Base-by-base conservation (phyloP, 2,113 vertebrate species). In the Cathartes aura region DNA sequence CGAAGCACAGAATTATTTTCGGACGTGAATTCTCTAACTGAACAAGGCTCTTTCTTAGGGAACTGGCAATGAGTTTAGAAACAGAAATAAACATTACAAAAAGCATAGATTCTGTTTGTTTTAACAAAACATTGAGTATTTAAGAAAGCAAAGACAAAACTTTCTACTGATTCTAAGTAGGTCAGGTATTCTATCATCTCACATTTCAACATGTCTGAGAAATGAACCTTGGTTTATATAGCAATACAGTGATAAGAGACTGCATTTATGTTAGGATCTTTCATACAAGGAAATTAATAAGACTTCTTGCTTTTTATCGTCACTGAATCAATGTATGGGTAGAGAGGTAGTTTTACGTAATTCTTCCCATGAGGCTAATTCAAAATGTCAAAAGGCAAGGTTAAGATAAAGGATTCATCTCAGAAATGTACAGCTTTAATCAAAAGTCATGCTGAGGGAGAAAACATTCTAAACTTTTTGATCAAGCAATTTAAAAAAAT, bases 401-500 rank as follows among this genome's bases (percentile, higher is more conserved):
- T 82, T 87, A 27, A 81, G 43, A 93, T 72, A 87, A 94, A 82
- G 16, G 19, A 29, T 42, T 90, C 6, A 42, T 87, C 72, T 92
- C 63, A 58, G 43, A 93, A 94, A 73, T 36, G 18, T 70, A 9
- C 38, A 79, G 30, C 47, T 96, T 94, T 91, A 81, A 82, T 87
- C 15, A 59, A 71, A 90, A 93, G 58, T 87, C 63, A 76, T 3
- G 6, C 17, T 30, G 26, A 58, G 40, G 21, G 21, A 89, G 24
- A 64, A 91, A 72, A 87, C 23, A 50, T 85, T 92, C 45, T 93
- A 71, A 82, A 94, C 27, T 91, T 93, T 75, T 83, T 90, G 58
- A 94, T 88, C 82, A 94, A 83, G 75, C 36, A 80, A 86, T 94
- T 95, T 86, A 70, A 94, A 87, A 93, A 86, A 93, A 88, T 47